A percentile compares a stretch with the other conserved stretches of the same genome.
phyloP scores from a whole-genome alignment of 1,140 invertebrate species.

The Sitophilus oryzae region DNA sequence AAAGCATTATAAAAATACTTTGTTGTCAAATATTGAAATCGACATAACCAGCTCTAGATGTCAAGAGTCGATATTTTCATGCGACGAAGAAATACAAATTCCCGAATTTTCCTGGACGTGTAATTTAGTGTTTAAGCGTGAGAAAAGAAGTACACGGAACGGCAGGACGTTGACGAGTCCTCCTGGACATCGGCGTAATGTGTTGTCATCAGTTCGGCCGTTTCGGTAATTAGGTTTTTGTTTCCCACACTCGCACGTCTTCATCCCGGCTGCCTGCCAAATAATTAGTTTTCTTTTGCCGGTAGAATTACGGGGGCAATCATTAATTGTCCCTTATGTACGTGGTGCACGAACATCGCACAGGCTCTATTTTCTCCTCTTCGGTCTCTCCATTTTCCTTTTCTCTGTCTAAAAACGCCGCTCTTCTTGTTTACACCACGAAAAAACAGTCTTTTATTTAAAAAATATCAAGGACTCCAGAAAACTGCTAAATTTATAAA shows the following conservation, averaged over 20 bases:
- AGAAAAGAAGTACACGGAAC: conserved; percentile 36
- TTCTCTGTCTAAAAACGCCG: too few species aligned
- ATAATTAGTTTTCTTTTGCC: conserved; percentile 37
- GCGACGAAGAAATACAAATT: conserved; percentile 18
- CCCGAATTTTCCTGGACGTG: conserved; percentile 21
- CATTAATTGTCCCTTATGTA: conserved; percentile 28
- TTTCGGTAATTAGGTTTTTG: conserved; percentile 42
- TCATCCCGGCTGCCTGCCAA: conserved; percentile 26
- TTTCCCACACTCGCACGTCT: conserved; percentile 34
- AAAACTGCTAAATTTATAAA: too few species aligned
- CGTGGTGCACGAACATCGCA: conserved; percentile 22
- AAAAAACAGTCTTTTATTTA: too few species aligned
- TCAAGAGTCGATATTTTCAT: background rate
- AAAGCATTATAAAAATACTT: too few species aligned
- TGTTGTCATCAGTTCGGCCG: conserved; percentile 40
- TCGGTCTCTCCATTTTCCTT: too few species aligned
- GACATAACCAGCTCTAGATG: conserved; percentile 4
- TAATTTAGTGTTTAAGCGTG: conserved; percentile 37
- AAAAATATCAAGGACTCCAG: too few species aligned
- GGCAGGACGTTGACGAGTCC: conserved; percentile 39
- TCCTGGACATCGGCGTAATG: conserved; percentile 39
- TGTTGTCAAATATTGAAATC: too few species aligned
- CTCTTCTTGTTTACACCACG: too few species aligned
- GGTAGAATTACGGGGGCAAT: conserved; percentile 23
- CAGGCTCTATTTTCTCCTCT: background rate